Percentiles rank a stretch among this genome's conserved stretches.
Conservation (phyloP, 1,140 invertebrate genomes). For the Neotoxoptera formosana region DNA sequence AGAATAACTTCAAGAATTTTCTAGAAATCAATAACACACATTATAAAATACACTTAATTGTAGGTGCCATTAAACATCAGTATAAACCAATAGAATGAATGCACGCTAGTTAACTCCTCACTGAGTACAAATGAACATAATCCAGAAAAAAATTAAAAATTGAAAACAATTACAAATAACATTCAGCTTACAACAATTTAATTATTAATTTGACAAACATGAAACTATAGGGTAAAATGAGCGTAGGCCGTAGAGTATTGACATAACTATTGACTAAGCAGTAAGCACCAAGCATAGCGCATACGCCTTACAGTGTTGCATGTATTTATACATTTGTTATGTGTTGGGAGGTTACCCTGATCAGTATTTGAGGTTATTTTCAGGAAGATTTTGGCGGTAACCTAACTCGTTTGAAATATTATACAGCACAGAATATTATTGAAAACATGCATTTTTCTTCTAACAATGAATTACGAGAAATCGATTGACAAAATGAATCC, state of each 20-base stretch:
- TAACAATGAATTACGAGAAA: background rate
- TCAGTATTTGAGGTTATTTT: background rate
- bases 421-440: background rate
- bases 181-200: too few relatives aligned
- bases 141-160: too few relatives aligned
- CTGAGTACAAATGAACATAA: too few relatives aligned
- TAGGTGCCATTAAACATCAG: too few relatives aligned
- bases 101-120: too few relatives aligned
- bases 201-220: too few relatives aligned
- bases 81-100: too few relatives aligned
- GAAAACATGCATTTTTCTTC: background rate
- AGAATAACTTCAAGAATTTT: background rate
- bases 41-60: background rate
- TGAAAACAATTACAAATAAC: too few relatives aligned
- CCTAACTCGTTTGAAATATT: background rate
- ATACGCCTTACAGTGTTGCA: background rate
- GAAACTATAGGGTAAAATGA: background rate
- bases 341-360: background rate
- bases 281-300: background rate
- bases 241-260: background rate
- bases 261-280: background rate
- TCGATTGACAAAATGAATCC: too few relatives aligned
- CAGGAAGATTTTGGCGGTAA: background rate
- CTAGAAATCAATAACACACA: background rate
- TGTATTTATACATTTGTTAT: background rate